A percentile compares a stretch with the other conserved stretches of the same genome.
These are phyloP conservation scores for Parnassius orleans DNA, from an alignment of 2,888 invertebrate species.

Conservation along the genomic window DNA sequence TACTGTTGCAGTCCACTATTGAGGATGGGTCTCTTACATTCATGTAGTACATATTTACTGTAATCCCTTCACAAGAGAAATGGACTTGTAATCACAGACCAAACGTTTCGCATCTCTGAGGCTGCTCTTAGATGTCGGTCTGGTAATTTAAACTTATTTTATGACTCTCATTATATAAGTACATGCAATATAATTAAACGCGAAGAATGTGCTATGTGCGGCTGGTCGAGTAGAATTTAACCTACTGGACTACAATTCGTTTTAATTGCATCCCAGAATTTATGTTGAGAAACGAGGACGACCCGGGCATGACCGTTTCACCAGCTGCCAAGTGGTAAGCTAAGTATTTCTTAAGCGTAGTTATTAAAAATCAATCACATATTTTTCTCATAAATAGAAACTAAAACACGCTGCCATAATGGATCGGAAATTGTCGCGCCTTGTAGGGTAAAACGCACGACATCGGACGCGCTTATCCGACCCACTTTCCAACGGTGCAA, in stretches of 20 bases:
- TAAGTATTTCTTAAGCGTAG: conserved; percentile 9
- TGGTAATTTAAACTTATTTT: no score
- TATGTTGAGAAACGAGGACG: conserved; percentile 14
- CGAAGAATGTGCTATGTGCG: no score
- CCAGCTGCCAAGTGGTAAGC: neutral
- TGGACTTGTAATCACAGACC: no score
- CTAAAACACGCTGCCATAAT: conserved; percentile 36
- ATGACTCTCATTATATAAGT: no score
- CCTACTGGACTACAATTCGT: conserved; percentile 19
- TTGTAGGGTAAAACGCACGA: conserved; percentile 57
- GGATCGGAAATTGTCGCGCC: conserved; percentile 57
- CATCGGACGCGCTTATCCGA: conserved; percentile 53
- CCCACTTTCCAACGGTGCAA: conserved; percentile 59
- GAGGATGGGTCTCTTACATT: no score
- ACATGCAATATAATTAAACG: no score
- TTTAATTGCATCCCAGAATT: conserved; percentile 13
- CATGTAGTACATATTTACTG: no score
- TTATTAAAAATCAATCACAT: conserved; percentile 27
- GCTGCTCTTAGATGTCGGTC: no score
- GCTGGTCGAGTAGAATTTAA: neutral
- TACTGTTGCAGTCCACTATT: no score
- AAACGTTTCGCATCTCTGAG: no score
- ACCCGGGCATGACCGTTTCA: conserved; percentile 15
- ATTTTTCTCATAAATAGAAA: conserved; percentile 38
- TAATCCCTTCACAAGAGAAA: no score